Evolutionary conservation across 2,113 vertebrate species (phyloP), one percentile per base, ranked within the genome.

Genomic region (Cygnus atratus): DNA sequence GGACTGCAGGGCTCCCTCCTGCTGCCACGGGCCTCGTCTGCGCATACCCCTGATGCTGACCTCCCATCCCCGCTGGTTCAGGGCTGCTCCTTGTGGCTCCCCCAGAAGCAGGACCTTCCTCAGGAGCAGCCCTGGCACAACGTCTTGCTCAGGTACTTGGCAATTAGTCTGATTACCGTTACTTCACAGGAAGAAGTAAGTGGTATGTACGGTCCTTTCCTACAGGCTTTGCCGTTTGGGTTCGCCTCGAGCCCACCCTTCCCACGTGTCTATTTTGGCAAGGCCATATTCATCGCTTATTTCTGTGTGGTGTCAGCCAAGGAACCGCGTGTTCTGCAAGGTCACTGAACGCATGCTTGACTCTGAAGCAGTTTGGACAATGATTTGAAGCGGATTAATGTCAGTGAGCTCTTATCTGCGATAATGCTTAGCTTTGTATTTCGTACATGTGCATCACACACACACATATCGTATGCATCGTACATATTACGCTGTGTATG

Each of bases 311-410:
- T 4, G 1, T 89, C 96, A 97, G 94, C 84, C 13, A 31, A 94
- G 95, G 90, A 96, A 90, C 92, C 6, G 16, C 92, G 62, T 75
- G 84, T 91, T 97, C 90, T 95, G 96, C 97, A 97, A 97, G 96
- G 97, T 95, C 96, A 96, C 75, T 58, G 88, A 94, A 94, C 90
- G 77, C 22, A 3, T 91, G 93, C 92, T 97, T 96, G 83, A 91
- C 96, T 97, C 94, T 95, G 92, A 96, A 97, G 94, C 52, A 43
- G 76, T 66, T 92, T 97, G 94, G 97, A 96, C 80, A 91, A 97
- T 80, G 90, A 88, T 92, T 90, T 93, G 86, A 96, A 96, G 86
- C 2, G 3, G 25, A 86, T 95, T 95, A 92, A 85, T 92, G 96
- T 92, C 93, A 91, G 91, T 95, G 90, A 95, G 86, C 92, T 95